Percentiles rank a stretch among this genome's conserved stretches.
These are phyloP conservation scores for Halocynthia roretzi DNA, from an alignment of 23 tunicate species.

Conservation along the genomic window DNA sequence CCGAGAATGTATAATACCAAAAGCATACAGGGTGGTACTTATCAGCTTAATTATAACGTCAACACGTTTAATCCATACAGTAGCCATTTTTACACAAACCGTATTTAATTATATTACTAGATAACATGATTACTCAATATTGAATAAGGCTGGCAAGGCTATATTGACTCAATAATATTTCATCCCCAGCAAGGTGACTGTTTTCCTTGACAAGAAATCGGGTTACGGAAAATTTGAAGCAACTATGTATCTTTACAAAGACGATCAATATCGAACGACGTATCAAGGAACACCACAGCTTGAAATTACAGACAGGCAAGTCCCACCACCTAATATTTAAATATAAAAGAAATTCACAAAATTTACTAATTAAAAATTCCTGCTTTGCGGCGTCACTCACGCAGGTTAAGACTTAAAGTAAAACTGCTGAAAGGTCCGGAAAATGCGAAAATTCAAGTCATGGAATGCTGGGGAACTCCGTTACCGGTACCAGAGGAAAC, in stretches of 20 bases:
- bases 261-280: slow-evolving; percentile 18
- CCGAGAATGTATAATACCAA: no score
- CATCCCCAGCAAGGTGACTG: slow-evolving; percentile 50
- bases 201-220: slow-evolving; percentile 34
- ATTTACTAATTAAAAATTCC: background rate
- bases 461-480: slow-evolving; percentile 79
- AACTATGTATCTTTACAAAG: slow-evolving; percentile 64
- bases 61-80: no score
- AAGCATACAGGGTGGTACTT: no score
- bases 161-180: background rate
- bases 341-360: background rate
- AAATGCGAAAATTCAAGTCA: slow-evolving; percentile 35
- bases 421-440: slow-evolving; percentile 55
- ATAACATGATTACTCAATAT: no score
- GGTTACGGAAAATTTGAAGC: slow-evolving; percentile 65
- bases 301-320: slow-evolving; percentile 36
- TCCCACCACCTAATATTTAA: background rate
- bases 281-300: slow-evolving; percentile 45
- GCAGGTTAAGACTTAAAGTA: slow-evolving; percentile 60
- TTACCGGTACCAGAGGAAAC: background rate
- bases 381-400: background rate
- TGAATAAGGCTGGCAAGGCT: no score
- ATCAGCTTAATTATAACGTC: no score
- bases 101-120: no score
- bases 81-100: no score